Evolutionary conservation across 2,888 invertebrate genomes (phyloP).

Genomic region (Leptopilina myrica): DNA sequence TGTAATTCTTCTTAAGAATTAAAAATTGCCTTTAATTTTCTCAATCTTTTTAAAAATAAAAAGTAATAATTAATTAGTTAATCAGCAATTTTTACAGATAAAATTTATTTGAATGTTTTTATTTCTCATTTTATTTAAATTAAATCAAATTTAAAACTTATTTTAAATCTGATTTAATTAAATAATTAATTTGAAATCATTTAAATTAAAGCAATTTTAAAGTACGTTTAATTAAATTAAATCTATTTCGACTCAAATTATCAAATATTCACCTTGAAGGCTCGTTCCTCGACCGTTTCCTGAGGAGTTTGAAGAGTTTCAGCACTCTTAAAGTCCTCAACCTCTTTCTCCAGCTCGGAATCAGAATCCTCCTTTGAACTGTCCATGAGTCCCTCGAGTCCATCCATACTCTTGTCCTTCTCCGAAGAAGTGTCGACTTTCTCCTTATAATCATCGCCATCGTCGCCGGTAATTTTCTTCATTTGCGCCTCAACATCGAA

Average conservation of each 20-base stretch:
- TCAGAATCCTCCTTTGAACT: slow-evolving; percentile 74
- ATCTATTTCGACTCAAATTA: too few relatives aligned
- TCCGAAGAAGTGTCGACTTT: slow-evolving; percentile 69
- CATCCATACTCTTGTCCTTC: slow-evolving; percentile 71
- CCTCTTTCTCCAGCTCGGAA: slow-evolving; percentile 62
- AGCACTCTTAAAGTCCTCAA: slow-evolving; percentile 61
- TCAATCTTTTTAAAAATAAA: too few relatives aligned
- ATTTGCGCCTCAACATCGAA: slow-evolving; percentile 75
- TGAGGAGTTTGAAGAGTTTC: slow-evolving; percentile 43
- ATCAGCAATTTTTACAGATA: too few relatives aligned
- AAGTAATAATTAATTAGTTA: too few relatives aligned
- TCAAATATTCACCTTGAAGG: slow-evolving; percentile 17
- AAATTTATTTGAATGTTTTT: too few relatives aligned
- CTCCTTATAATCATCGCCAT: slow-evolving; percentile 73
- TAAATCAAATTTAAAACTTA: not conserved
- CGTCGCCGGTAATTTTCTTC: slow-evolving; percentile 74
- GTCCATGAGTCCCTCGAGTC: slow-evolving; percentile 74
- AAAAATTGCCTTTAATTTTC: too few relatives aligned
- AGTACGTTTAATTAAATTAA: too few relatives aligned
- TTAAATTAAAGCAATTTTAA: not conserved
- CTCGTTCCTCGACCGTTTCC: slow-evolving; percentile 43
- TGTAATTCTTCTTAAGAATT: too few relatives aligned
- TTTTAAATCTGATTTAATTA: not conserved
- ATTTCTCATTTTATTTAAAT: too few relatives aligned
- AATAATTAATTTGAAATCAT: not conserved